Percentiles rank a stretch among this genome's conserved stretches.
phyloP scores from a whole-genome alignment of 2,888 invertebrate species.

The Cephus nigrinus region DNA sequence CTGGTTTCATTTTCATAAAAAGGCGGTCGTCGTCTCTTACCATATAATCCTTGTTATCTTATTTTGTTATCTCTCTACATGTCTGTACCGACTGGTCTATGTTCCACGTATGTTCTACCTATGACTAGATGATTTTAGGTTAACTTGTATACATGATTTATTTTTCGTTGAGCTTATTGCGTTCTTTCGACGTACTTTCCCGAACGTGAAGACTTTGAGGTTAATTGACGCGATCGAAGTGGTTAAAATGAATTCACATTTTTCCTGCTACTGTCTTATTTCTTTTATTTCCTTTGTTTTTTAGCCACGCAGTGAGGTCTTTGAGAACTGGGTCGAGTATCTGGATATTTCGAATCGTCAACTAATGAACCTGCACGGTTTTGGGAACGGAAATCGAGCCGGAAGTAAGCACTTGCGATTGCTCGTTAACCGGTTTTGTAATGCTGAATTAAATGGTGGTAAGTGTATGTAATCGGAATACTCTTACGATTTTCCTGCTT shows the following conservation, averaged over 20 bases:
- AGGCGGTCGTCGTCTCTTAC: neutral
- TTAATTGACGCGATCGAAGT: neutral
- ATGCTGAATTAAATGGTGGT: neutral
- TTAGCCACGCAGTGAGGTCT: neutral
- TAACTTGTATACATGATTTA: neutral
- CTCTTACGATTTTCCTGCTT: neutral
- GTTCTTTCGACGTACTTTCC: neutral
- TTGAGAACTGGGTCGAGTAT: neutral
- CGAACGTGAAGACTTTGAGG: neutral
- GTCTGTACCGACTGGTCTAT: neutral
- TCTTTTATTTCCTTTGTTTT: neutral
- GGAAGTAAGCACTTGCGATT: neutral
- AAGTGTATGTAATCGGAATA: neutral
- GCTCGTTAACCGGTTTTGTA: neutral
- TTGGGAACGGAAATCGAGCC: neutral
- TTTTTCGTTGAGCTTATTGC: neutral
- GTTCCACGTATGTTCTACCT: neutral
- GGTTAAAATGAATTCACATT: neutral
- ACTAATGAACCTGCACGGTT: neutral
- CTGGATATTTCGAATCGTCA: neutral
- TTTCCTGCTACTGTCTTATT: neutral
- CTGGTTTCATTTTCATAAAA: neutral
- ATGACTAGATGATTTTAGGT: neutral
- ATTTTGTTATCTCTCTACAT: neutral
- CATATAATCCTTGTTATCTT: neutral